Evolutionary conservation across 1,140 invertebrate species (phyloP), one percentile per base, ranked within the genome.

Genomic region (Drosophila fuyamai): DNA sequence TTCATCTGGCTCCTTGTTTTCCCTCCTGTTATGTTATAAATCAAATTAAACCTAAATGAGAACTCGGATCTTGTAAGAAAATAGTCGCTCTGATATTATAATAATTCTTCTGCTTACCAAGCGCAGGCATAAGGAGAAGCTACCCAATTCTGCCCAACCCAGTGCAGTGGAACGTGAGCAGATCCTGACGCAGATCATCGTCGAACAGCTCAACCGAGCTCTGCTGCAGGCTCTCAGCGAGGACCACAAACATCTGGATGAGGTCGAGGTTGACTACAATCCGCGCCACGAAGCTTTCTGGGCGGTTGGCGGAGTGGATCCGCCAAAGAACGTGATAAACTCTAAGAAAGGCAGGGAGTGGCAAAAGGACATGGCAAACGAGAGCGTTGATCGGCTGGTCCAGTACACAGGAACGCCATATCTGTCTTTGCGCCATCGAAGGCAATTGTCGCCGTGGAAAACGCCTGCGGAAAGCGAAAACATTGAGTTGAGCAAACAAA

Each of bases 261-360:
- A 95, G 48, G 71, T 94, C n/a, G 94, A 96, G 94, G 91, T 95
- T 46, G 96, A 97, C 92, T 93, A 94, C 86, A 94, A 96, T 68
- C 95, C 97, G 7, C 93, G 96, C 40, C 92, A 96, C 76, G 96
- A 97, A 94, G 95, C 96, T 48, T 97, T 96, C 91, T 97, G 97
- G 97, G 94, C 94, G 78, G 94, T 94, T 58, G 96, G 96, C 67
- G 95, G 96, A 6, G 79, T 96, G 72, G 89, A 95, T 75, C 93
- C 94, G 1, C 93, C 94, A n/a, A 65, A 88, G 43, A 82, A 84
- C 75, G 78, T 94, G 4, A 86, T 90, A 6, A 93, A 91, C 57
- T 90, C 72, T 41, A 93, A 93, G 72, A 76, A 91, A 51, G 76
- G 92, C 13, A 80, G 84, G 23, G 63, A 76, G 0, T 93, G 90